These are phyloP conservation scores for Mus minutoides DNA, from an alignment of 2,797 vertebrate genomes.

Conservation along the genomic window DNA sequence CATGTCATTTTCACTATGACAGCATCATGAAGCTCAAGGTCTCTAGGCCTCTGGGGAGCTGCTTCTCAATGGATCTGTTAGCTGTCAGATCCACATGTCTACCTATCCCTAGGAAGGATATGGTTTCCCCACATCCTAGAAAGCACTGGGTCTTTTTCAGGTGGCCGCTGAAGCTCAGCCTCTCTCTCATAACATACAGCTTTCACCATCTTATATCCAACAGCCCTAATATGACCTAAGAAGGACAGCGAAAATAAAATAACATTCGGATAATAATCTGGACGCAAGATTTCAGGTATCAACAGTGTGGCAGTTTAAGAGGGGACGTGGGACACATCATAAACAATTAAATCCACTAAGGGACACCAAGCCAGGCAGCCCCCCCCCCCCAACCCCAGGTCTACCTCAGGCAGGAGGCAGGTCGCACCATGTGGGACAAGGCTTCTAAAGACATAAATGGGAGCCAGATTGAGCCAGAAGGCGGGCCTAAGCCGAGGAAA, in stretches of 20 bases:
- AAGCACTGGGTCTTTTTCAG: background rate
- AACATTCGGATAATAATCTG: background rate
- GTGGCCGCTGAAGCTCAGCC: background rate
- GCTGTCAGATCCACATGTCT: background rate
- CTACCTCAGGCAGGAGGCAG: background rate
- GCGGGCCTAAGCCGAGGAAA: background rate
- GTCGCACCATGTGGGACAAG: accelerated
- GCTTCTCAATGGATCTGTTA: background rate
- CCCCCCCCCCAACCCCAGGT: background rate
- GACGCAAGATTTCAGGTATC: slow-evolving; percentile 16
- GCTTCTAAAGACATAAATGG: background rate
- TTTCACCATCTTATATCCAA: background rate
- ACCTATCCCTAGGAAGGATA: background rate
- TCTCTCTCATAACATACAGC: background rate
- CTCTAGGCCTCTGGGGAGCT: background rate
- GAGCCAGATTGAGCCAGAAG: background rate
- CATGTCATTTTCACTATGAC: too few species aligned
- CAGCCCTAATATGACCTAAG: background rate
- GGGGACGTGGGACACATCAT: background rate
- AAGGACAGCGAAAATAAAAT: background rate
- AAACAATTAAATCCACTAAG: background rate
- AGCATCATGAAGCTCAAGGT: background rate
- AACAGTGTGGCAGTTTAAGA: background rate
- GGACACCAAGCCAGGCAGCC: background rate
- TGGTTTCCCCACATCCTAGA: slow-evolving; percentile 36